These are phyloP conservation scores for Rotaria macrura DNA, from an alignment of 2,888 invertebrate genomes.

Conservation along the genomic window DNA sequence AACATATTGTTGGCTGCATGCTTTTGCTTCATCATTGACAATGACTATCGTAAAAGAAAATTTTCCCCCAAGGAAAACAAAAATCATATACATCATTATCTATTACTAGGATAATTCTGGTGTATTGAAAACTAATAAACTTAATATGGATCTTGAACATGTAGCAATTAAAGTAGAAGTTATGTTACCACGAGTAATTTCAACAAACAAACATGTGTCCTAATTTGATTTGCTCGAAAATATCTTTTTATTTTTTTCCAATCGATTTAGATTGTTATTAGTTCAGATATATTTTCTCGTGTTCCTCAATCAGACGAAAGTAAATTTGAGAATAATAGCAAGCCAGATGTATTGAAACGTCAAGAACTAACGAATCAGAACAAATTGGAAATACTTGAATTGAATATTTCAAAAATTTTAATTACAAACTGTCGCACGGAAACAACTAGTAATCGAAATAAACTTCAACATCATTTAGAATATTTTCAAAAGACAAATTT, in stretches of 20 bases:
- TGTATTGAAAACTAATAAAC: not conserved
- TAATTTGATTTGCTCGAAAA: not conserved
- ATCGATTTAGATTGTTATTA: constrained; percentile 4
- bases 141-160: not conserved
- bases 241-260: not conserved
- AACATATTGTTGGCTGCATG: not conserved
- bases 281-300: constrained; percentile 3
- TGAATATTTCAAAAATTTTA: constrained; percentile 5
- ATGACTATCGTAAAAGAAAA: not conserved
- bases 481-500: not conserved
- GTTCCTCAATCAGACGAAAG: not conserved
- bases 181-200: constrained; percentile 17
- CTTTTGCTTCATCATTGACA: not conserved
- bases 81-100: not conserved
- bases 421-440: not conserved
- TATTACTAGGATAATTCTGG: not conserved
- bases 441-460: not conserved
- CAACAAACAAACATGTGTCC: not conserved
- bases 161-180: not conserved
- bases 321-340: not conserved
- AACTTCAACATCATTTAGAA: not conserved
- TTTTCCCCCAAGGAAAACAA: not conserved
- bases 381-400: not conserved
- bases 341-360: not conserved
- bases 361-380: not conserved